These are phyloP conservation scores for Gorsachius magnificus DNA, from an alignment of 2,797 vertebrate genomes.

Conservation along the genomic window DNA sequence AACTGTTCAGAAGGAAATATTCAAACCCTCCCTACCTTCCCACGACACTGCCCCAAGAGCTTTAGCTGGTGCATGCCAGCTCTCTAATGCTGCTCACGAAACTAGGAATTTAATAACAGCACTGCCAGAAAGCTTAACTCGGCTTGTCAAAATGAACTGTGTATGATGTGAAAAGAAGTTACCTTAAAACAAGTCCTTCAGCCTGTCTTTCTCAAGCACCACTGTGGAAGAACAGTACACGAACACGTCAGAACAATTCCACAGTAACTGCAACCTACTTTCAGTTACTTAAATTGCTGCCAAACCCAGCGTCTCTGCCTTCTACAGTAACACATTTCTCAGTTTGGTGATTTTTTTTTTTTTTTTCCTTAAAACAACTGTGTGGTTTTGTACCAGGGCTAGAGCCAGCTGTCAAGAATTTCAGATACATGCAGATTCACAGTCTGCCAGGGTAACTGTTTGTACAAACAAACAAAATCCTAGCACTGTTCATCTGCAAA, in stretches of 20 bases:
- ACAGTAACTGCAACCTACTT: constrained; percentile 8
- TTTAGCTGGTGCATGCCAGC: neutral
- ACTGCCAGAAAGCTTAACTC: neutral
- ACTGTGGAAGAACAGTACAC: neutral
- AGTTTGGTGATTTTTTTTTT: neutral
- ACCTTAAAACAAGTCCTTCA: neutral
- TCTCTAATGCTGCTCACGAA: neutral
- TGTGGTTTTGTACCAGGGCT: neutral
- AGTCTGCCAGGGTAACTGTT: rapidly evolving
- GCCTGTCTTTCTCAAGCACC: neutral
- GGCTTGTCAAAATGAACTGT: neutral
- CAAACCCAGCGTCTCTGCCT: neutral
- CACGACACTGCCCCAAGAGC: neutral
- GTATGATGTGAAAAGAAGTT: neutral
- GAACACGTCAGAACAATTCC: constrained; percentile 35
- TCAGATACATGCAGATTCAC: neutral
- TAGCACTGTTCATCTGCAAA: neutral
- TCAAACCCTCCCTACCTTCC: neutral
- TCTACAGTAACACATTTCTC: neutral
- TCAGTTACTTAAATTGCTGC: neutral
- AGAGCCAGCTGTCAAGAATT: neutral
- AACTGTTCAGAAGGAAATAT: neutral
- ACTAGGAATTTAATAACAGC: neutral
- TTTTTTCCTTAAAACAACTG: neutral
- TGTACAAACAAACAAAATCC: neutral